Conservation (phyloP, 2,113 vertebrate species). For the Trachemys scripta region DNA sequence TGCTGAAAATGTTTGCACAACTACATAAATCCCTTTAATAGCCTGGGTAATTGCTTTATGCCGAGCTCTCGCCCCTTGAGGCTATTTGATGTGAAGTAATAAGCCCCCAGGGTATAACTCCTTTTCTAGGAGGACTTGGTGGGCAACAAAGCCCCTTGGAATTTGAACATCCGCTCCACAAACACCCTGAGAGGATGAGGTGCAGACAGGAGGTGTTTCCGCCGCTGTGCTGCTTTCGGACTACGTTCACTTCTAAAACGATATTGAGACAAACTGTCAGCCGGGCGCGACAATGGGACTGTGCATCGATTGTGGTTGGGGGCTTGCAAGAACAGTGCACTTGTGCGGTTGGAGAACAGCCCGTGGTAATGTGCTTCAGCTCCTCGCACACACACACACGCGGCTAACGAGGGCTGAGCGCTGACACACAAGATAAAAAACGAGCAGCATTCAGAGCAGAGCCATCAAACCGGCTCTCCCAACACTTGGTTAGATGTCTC, state of each 20-base stretch:
- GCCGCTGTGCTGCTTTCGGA: neutral
- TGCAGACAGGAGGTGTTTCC: neutral
- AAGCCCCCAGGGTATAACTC: conserved; percentile 5
- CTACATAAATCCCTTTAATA: conserved; percentile 26
- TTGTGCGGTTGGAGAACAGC: neutral
- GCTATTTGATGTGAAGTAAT: conserved; percentile 20
- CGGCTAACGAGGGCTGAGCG: neutral
- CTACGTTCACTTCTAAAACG: neutral
- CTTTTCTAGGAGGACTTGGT: conserved; percentile 15
- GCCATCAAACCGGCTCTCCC: neutral
- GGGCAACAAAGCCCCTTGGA: neutral
- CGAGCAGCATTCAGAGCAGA: neutral
- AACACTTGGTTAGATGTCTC: neutral
- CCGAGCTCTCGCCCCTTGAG: neutral
- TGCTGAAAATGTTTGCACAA: conserved; percentile 21
- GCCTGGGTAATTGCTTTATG: conserved; percentile 6
- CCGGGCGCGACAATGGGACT: neutral
- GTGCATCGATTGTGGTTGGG: neutral
- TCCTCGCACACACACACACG: neutral
- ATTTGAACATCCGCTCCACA: neutral
- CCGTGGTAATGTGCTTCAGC: neutral
- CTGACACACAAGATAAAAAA: neutral
- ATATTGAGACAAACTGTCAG: neutral
- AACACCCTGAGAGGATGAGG: neutral
- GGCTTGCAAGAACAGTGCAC: neutral